Conservation (phyloP, 2,113 vertebrate species). For the Lota lota region DNA sequence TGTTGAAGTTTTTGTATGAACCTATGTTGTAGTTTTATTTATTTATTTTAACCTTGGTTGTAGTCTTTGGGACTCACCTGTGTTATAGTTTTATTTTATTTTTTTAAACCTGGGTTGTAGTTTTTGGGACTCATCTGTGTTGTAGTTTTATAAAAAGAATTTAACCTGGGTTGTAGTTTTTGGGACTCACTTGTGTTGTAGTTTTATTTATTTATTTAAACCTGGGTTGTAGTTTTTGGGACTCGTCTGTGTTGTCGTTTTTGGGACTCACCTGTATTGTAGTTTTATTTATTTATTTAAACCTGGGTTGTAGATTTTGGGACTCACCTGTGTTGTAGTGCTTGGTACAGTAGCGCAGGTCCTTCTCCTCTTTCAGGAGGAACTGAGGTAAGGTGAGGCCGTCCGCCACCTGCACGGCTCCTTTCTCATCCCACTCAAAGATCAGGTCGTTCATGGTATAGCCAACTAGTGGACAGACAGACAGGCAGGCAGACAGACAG, state of each 20-base stretch:
- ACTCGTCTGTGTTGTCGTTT: background rate
- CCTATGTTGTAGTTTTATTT: background rate
- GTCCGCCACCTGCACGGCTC: conserved; percentile 92
- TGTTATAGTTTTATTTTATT: too few species aligned
- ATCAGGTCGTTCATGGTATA: conserved; percentile 99
- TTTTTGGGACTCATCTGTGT: background rate
- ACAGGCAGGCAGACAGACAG: background rate
- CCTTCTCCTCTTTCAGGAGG: conserved; percentile 96
- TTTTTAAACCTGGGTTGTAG: too few species aligned
- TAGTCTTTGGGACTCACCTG: too few species aligned
- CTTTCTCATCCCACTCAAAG: conserved; percentile 97
- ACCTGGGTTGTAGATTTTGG: background rate
- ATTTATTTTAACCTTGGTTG: too few species aligned
- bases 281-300: conserved; percentile 20
- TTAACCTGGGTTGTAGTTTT: background rate
- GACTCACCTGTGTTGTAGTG: conserved; percentile 91
- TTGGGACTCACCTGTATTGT: background rate
- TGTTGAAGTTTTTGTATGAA: background rate
- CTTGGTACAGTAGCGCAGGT: conserved; percentile 96
- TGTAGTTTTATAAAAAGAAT: background rate
- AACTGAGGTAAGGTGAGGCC: conserved; percentile 97
- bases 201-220: background rate
- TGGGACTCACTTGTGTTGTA: background rate
- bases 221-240: background rate
- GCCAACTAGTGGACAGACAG: conserved; percentile 77